Evolutionary conservation across 2,888 invertebrate species (phyloP).

Genomic region (Coenonympha arcania): DNA sequence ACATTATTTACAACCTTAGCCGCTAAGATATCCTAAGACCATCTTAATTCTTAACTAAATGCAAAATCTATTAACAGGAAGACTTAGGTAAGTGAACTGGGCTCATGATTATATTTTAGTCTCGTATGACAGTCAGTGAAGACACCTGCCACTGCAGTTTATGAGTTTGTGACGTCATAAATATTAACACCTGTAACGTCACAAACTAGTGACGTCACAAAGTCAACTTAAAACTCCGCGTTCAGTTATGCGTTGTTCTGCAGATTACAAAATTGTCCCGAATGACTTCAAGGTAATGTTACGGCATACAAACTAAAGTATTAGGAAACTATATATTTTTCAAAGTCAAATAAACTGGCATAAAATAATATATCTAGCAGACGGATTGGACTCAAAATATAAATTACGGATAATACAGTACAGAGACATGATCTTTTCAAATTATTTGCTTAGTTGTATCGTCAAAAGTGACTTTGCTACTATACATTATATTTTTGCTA

Average conservation of each 20-base stretch:
- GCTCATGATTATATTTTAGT: too few species aligned
- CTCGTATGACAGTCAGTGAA: too few species aligned
- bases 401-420: conserved; percentile 2
- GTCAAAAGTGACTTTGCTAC: neutral
- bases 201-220: too few species aligned
- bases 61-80: conserved; percentile 67
- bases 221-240: too few species aligned
- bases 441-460: too few species aligned
- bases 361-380: neutral
- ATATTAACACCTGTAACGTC: too few species aligned
- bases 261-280: too few species aligned
- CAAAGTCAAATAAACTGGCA: conserved; percentile 12
- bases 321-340: conserved; percentile 11
- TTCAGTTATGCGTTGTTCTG: too few species aligned
- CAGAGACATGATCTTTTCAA: neutral
- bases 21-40: conserved; percentile 40
- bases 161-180: too few species aligned
- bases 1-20: conserved; percentile 33
- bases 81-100: conserved; percentile 51
- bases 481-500: neutral
- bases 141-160: too few species aligned
- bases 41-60: conserved; percentile 63
- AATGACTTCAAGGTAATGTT: conserved; percentile 45
- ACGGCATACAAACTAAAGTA: conserved; percentile 19
- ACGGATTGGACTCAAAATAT: conserved; percentile 6